Base-by-base conservation (phyloP, 2,113 vertebrate species). In the Lepisosteus oculatus region DNA sequence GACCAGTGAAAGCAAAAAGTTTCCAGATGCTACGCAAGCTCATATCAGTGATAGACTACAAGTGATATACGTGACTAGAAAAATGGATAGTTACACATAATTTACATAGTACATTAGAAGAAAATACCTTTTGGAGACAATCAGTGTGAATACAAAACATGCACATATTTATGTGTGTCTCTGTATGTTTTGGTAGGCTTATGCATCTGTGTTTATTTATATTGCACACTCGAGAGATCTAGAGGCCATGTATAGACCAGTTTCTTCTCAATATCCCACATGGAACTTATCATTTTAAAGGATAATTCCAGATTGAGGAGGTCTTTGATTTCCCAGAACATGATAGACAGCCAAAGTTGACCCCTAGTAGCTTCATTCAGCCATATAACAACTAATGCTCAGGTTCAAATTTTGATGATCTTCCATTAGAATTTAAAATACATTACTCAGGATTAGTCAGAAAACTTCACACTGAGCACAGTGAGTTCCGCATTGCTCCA, bases 381-480 rank as follows among this genome's bases (percentile, higher is more conserved):
- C 57, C n/a, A 15, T 14, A 59, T 59, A 59, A n/a, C 57, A n/a
- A 13, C 12, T 59, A 13, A 59, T 13, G 14, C 57, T 59, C 57
- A 5, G 12, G 57, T 59, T 59, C 57, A 59, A 17, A 59, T 59
- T 59, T 59, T 75, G 70, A 71, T n/a, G 45, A 14, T 4, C 65
- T 59, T 51, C 74, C 68, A 9, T 70, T 76, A 61, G 15, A 66
- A 76, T 70, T 85, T 69, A 79, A 79, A 79, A 78, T 29, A 29
- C 66, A 68, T 55, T 44, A 67, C 4, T n/a, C 43, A 66, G 76
- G 70, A 70, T 78, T 67, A 72, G 76, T 76, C 76, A 67, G 80
- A 47, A 65, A 74, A 85, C 59, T 85, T 86, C 86, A 80, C 74
- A 76, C 83, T 79, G 84, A 76, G 78, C 85, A 81, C 77, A 85